These are phyloP conservation scores for Ceramica pisi DNA, from an alignment of 2,888 invertebrate species.

Conservation along the genomic window DNA sequence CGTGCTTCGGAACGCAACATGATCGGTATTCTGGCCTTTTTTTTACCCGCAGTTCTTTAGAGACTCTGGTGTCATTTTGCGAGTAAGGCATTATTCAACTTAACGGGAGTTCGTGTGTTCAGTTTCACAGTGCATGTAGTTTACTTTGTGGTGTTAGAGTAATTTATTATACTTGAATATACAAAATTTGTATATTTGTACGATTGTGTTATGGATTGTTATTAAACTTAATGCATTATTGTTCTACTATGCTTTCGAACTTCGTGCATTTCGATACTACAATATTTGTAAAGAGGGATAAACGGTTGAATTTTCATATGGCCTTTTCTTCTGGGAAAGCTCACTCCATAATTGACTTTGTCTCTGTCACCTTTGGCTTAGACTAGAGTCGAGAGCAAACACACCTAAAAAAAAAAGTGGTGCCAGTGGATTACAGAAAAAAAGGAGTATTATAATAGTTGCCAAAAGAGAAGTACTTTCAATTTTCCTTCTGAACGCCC, in stretches of 20 bases:
- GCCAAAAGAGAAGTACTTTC: not conserved
- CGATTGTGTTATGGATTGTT: conserved; percentile 30
- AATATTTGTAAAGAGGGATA: not conserved
- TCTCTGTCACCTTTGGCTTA: too few relatives aligned
- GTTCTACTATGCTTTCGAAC: conserved; percentile 9
- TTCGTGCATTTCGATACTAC: not conserved
- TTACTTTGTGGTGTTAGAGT: conserved; percentile 34
- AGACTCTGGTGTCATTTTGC: too few relatives aligned
- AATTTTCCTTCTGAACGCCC: not conserved
- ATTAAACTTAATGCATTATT: conserved; percentile 33
- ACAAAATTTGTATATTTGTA: conserved; percentile 39
- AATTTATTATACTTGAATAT: conserved; percentile 49
- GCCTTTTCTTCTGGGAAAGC: too few relatives aligned
- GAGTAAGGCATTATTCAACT: too few relatives aligned
- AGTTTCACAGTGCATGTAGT: not conserved
- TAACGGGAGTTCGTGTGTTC: not conserved
- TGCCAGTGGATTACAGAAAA: not conserved
- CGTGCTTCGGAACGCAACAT: too few relatives aligned
- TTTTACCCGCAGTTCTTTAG: too few relatives aligned
- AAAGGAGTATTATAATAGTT: too few relatives aligned
- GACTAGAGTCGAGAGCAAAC: too few relatives aligned
- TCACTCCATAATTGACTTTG: too few relatives aligned
- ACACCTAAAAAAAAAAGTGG: too few relatives aligned
- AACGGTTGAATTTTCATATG: not conserved
- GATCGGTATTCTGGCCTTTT: too few relatives aligned